Evolutionary conservation across 2,113 vertebrate species (phyloP).

Genomic region (Pleuronectes platessa): DNA sequence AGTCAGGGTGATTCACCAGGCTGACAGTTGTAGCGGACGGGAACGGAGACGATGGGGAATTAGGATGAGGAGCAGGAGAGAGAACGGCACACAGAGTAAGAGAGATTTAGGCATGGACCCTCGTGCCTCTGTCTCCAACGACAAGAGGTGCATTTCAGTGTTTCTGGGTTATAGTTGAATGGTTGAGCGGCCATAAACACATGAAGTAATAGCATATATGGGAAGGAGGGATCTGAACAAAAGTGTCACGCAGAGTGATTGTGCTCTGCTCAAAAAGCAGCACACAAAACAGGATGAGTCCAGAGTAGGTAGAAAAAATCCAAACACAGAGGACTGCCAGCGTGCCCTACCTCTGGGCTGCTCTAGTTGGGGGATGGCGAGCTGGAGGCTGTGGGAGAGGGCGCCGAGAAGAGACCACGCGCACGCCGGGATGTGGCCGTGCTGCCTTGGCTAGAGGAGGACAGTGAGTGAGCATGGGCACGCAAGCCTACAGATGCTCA

Average conservation of each 20-base stretch:
- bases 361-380: constrained; percentile 52
- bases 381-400: constrained; percentile 32
- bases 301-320: constrained; percentile 27
- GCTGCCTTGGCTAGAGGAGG: constrained; percentile 37
- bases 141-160: too few relatives aligned
- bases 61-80: not conserved
- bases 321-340: constrained; percentile 43
- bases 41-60: constrained; percentile 13
- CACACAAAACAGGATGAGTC: constrained; percentile 65
- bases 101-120: constrained; percentile 2
- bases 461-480: constrained; percentile 36
- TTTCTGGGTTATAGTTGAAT: constrained; percentile 30
- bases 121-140: not conserved
- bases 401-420: constrained; percentile 10
- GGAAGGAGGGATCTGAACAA: constrained; percentile 13
- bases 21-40: constrained; percentile 38
- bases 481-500: constrained; percentile 47
- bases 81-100: not conserved
- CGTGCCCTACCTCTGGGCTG: constrained; percentile 67
- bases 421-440: constrained; percentile 26
- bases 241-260: constrained; percentile 45
- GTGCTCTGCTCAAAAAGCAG: constrained; percentile 56
- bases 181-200: constrained; percentile 41
- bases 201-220: constrained; percentile 43
- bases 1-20: constrained; percentile 64